Conservation (phyloP, 2,113 vertebrate species). For the Archocentrus centrarchus region DNA sequence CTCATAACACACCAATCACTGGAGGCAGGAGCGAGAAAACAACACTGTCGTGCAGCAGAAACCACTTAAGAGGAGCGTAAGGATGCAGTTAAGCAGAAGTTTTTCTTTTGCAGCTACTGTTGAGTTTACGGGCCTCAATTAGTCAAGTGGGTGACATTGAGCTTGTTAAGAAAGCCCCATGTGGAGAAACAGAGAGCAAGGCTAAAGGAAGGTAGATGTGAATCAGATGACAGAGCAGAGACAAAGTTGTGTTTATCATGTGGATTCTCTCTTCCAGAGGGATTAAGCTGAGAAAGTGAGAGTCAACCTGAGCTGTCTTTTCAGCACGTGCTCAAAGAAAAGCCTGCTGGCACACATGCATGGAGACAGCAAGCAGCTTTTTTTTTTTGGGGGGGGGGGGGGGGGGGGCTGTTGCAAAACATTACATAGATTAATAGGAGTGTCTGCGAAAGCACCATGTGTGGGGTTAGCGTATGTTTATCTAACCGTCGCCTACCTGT, state of each 20-base stretch:
- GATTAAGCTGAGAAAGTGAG: constrained; percentile 39
- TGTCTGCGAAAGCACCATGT: constrained; percentile 21
- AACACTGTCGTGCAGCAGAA: constrained; percentile 12
- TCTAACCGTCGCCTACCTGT: constrained; percentile 17
- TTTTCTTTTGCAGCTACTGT: not conserved
- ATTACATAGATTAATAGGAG: constrained; percentile 46
- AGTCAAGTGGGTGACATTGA: constrained; percentile 29
- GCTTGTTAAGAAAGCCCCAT: constrained; percentile 36
- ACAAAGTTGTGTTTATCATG: constrained; percentile 34
- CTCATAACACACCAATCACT: constrained; percentile 1
- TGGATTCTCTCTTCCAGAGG: constrained; percentile 32
- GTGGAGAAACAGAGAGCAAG: constrained; percentile 2
- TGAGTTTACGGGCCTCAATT: constrained; percentile 47
- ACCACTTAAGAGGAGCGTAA: constrained; percentile 13
- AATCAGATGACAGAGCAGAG: not conserved
- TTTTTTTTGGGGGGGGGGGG: not conserved
- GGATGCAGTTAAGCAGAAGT: constrained; percentile 2
- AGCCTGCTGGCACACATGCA: constrained; percentile 48
- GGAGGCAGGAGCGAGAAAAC: constrained; percentile 5
- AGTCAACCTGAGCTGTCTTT: constrained; percentile 58
- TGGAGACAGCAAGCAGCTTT: constrained; percentile 24
- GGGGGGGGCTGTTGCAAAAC: constrained; percentile 28
- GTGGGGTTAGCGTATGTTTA: constrained; percentile 17
- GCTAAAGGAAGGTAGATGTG: not conserved
- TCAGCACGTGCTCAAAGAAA: constrained; percentile 60